A percentile compares a stretch with the other conserved stretches of the same genome.
These are phyloP conservation scores for Oostethus manadensis DNA, from an alignment of 2,113 vertebrate genomes.

Conservation along the genomic window DNA sequence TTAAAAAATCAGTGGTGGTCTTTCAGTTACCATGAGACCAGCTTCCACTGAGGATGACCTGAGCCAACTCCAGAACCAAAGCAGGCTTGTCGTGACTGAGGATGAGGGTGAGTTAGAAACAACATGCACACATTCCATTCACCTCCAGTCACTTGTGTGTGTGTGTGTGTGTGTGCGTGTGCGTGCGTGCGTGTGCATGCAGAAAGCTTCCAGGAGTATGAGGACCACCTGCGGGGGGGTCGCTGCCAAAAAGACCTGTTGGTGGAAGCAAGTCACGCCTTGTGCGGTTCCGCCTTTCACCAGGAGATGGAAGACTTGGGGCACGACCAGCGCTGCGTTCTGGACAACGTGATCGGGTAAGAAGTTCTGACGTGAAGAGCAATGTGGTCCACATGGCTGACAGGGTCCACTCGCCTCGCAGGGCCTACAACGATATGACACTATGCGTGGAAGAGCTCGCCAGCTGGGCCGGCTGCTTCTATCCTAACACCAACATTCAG, in stretches of 20 bases:
- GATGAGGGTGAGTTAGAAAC: conserved; percentile 36
- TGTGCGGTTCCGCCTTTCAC: accelerated
- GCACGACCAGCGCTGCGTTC: conserved; percentile 48
- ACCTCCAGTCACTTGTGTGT: not conserved
- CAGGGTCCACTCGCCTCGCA: conserved; percentile 17
- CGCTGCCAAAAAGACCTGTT: accelerated
- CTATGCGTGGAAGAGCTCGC: accelerated
- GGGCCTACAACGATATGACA: conserved; percentile 41
- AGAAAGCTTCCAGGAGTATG: conserved; percentile 58
- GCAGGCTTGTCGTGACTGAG: conserved; percentile 14
- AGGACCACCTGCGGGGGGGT: accelerated
- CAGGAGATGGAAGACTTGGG: not conserved
- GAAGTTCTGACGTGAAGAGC: not conserved
- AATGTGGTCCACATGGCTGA: too few relatives aligned
- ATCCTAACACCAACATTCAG: conserved; percentile 52
- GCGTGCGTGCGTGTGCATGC: not conserved
- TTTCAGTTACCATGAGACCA: too few relatives aligned
- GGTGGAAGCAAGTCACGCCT: accelerated
- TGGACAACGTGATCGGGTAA: conserved; percentile 48
- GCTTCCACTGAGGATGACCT: not conserved
- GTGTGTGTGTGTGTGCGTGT: not conserved
- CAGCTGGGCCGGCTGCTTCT: accelerated
- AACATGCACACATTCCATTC: not conserved
- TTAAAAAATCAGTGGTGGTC: too few relatives aligned
- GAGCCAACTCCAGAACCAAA: not conserved